Percentiles rank a stretch among this genome's conserved stretches.
Evolutionary conservation across 1,140 invertebrate genomes (phyloP).

Genomic region (Elymnias hypermnestra): DNA sequence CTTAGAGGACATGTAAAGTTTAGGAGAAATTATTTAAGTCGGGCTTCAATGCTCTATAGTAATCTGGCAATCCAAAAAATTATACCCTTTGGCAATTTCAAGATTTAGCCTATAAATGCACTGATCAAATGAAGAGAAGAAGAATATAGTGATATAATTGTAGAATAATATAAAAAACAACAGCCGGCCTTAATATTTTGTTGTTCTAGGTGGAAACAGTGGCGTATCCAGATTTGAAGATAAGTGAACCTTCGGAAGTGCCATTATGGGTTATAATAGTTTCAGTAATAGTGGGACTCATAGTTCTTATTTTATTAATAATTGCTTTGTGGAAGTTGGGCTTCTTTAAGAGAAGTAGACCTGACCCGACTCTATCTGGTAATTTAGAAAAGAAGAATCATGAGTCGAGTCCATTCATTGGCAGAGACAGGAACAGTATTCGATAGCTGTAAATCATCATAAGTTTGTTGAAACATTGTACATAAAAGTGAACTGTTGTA

Average conservation of each 20-base stretch:
- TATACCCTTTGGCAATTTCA: too few species aligned
- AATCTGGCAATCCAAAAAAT: too few species aligned
- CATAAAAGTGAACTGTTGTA: conserved; percentile 30
- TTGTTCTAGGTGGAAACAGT: conserved; percentile 84
- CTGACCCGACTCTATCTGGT: conserved; percentile 88
- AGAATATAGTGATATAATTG: too few species aligned
- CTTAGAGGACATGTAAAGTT: too few species aligned
- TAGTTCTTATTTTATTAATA: conserved; percentile 87
- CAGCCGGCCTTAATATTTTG: conserved; percentile 17
- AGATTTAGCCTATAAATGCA: too few species aligned
- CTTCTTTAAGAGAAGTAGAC: conserved; percentile 90
- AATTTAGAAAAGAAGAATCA: conserved; percentile 87
- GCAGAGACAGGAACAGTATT: conserved; percentile 55
- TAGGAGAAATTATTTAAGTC: too few species aligned
- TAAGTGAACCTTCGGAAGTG: conserved; percentile 82
- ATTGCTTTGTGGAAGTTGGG: conserved; percentile 89
- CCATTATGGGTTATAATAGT: conserved; percentile 91
- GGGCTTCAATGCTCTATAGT: too few species aligned
- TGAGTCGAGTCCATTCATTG: conserved; percentile 78
- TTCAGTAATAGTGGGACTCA: conserved; percentile 85
- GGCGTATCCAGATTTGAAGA: conserved; percentile 86
- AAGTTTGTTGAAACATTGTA: conserved; percentile 28
- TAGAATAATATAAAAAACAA: too few species aligned
- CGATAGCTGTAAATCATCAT: conserved; percentile 58
- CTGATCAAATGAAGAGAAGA: too few species aligned